Conservation (phyloP, 2,888 invertebrate species). For the Sclerodermus sp. region DNA sequence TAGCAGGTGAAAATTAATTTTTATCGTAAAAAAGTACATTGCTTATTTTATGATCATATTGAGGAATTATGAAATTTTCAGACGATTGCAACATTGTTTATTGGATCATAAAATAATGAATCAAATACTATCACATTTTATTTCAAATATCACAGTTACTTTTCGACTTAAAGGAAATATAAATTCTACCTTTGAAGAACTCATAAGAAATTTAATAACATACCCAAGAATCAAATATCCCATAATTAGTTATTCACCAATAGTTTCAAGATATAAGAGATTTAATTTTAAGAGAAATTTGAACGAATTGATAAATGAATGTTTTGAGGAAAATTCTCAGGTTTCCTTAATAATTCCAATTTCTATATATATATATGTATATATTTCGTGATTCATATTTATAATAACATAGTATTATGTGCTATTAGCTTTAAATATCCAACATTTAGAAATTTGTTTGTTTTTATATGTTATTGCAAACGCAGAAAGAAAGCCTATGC, state of each 20-base stretch:
- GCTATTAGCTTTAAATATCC: too few relatives aligned
- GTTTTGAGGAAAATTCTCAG: slow-evolving; percentile 76
- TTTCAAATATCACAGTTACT: slow-evolving; percentile 72
- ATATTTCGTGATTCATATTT: slow-evolving; percentile 52
- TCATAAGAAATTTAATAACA: slow-evolving; percentile 81
- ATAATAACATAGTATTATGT: too few relatives aligned
- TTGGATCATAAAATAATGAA: slow-evolving; percentile 87
- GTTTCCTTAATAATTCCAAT: too few relatives aligned
- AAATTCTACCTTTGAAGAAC: slow-evolving; percentile 66
- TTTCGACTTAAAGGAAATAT: slow-evolving; percentile 64
- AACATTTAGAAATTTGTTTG: too few relatives aligned
- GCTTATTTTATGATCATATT: too few relatives aligned
- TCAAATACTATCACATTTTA: slow-evolving; percentile 73
- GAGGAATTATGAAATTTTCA: too few relatives aligned
- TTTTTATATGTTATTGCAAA: too few relatives aligned
- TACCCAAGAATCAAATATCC: slow-evolving; percentile 89
- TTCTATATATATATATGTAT: too few relatives aligned
- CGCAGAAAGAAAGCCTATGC: too few relatives aligned
- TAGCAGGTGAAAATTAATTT: slow-evolving; percentile 45
- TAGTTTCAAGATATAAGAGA: too few relatives aligned
- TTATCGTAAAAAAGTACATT: not conserved
- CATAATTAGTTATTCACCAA: slow-evolving; percentile 73
- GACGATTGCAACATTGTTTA: too few relatives aligned
- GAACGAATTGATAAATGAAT: slow-evolving; percentile 74
- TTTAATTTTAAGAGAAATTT: too few relatives aligned